These are phyloP conservation scores for Schlechtendalia chinensis DNA, from an alignment of 1,140 invertebrate genomes.

Conservation along the genomic window DNA sequence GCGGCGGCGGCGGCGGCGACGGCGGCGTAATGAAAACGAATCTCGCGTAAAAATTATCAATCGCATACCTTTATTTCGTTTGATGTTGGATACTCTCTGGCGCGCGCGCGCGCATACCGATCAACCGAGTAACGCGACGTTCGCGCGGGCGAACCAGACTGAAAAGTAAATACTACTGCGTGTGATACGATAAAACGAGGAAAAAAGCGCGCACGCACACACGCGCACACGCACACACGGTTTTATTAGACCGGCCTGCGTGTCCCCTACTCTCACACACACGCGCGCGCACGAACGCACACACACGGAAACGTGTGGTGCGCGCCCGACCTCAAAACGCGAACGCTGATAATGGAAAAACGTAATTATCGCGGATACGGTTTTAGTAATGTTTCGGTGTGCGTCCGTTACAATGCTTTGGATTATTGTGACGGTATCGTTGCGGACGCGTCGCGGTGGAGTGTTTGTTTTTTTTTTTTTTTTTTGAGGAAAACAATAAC, in stretches of 20 bases:
- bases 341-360: constrained; percentile 11
- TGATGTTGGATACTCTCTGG: too few species aligned
- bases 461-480: too few species aligned
- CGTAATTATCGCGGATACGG: neutral
- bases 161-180: neutral
- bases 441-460: too few species aligned
- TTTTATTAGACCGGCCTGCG: constrained; percentile 34
- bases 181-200: constrained; percentile 20
- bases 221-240: neutral
- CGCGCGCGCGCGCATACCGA: neutral
- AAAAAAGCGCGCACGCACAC: constrained; percentile 5
- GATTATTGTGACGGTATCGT: too few species aligned
- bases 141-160: constrained; percentile 37
- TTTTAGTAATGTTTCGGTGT: too few species aligned
- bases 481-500: too few species aligned
- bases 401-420: too few species aligned
- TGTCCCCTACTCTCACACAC: neutral
- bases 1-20: too few species aligned
- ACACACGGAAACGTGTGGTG: neutral
- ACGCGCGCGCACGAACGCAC: neutral
- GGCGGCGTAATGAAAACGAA: too few species aligned
- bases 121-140: neutral
- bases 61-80: neutral
- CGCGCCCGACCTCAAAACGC: neutral
- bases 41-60: too few species aligned